Evolutionary conservation across 2,888 invertebrate genomes (phyloP), one percentile per base, ranked within the genome.

Genomic region (Liopterus haemorrhoidalis): DNA sequence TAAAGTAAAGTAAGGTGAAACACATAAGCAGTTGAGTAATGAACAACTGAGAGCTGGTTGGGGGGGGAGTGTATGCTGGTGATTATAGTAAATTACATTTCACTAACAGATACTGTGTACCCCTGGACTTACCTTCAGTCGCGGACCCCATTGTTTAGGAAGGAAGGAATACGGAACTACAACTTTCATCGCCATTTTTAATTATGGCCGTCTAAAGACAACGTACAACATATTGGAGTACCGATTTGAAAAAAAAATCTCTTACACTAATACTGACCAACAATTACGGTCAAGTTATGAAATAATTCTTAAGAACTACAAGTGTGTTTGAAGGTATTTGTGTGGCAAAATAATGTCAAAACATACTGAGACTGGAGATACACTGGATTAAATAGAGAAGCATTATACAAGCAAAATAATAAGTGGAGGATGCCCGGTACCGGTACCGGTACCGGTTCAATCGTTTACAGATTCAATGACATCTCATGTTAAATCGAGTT

Each of bases 181-280:
- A 55, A 59, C 53, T 57, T 56, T 58, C 60, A 60, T 58, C 58
- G 63, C 63, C 62, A 59, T 51, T 49, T 51, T 54, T 72, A 72
- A 73, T 65, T 73, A 74, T 76, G 75, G 75, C 77, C 76, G 75
- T 78, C 78, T 78, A 78, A 74, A 77, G 78, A 76, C 64, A 67
- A 66, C 62, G 65, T 64, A 66, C 60, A 66, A 60, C 56, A 65
- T 56, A 65, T 66, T 65, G 65, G 66, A 65, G 59, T 57, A 64
- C 63, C 65, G 65, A 39, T 39, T 39, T 35, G 19, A 15, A 24
- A 44, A 44, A 20, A 44, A 18, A 38, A 39, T 37, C 38, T 37
- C 31, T 31, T 24, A 39, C 36, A 31, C 45, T 45, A 45, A 39
- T 39, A 38, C 19, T 44, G 37, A 38, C 45, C 45, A 27, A 35